A percentile compares a stretch with the other conserved stretches of the same genome.
Evolutionary conservation across 1,140 invertebrate species (phyloP).

Genomic region (Neodiprion fabricii): DNA sequence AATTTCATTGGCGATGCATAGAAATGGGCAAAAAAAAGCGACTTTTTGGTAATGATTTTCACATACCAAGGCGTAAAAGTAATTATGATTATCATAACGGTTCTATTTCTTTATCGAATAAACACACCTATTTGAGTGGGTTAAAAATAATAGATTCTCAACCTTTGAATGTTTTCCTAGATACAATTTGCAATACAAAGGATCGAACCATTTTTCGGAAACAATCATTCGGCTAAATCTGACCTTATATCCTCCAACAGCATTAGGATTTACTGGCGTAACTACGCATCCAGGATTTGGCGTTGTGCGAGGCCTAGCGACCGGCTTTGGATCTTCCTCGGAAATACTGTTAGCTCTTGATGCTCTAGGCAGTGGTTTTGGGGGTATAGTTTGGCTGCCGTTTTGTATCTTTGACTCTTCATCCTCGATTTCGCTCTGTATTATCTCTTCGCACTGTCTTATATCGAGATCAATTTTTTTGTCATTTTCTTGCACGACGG

Average conservation of each 20-base stretch:
- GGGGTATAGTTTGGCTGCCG: constrained; percentile 61
- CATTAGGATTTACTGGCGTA: constrained; percentile 64
- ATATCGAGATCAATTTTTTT: constrained; percentile 30
- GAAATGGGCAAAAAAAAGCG: no score
- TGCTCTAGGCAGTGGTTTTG: constrained; percentile 77
- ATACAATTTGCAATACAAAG: constrained; percentile 23
- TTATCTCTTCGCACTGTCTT: constrained; percentile 43
- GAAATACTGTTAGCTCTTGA: constrained; percentile 71
- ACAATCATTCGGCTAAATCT: constrained; percentile 28
- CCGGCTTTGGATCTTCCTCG: constrained; percentile 72
- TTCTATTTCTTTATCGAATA: no score
- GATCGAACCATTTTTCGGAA: constrained; percentile 21
- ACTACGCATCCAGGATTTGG: constrained; percentile 61
- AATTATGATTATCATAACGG: no score
- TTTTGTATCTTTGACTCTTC: constrained; percentile 54
- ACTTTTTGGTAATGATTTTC: no score
- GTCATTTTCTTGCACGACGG: constrained; percentile 42
- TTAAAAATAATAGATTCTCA: no score
- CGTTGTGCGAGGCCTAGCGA: constrained; percentile 75
- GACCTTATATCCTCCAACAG: constrained; percentile 76
- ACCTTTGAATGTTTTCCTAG: no score
- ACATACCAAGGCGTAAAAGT: no score
- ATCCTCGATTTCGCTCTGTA: constrained; percentile 43
- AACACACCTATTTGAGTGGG: no score
- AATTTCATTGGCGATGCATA: no score